Conservation (phyloP, 1,140 invertebrate species). For the Drosophila malerkotliana region DNA sequence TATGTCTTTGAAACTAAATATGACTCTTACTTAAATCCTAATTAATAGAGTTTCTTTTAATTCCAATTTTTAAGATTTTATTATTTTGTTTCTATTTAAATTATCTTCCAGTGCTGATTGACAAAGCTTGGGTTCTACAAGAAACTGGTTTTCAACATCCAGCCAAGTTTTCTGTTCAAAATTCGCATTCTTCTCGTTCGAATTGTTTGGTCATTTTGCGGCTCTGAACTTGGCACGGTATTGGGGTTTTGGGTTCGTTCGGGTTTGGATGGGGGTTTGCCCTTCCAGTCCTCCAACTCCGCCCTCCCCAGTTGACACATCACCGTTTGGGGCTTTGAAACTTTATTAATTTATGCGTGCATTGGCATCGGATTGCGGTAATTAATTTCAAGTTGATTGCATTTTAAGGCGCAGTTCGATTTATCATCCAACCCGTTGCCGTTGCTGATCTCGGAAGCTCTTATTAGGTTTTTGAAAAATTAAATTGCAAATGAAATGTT, state of each 20-base stretch:
- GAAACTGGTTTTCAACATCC: constrained; percentile 38
- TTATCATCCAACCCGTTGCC: not conserved
- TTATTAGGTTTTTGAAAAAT: not conserved
- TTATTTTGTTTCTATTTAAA: not conserved
- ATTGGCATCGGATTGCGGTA: constrained; percentile 53
- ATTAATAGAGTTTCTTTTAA: not conserved
- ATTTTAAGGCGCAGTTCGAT: constrained; percentile 30
- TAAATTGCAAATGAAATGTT: not conserved
- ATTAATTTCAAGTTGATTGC: constrained; percentile 65
- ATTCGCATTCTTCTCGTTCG: constrained; percentile 43
- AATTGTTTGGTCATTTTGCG: constrained; percentile 34
- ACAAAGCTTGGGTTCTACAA: constrained; percentile 23
- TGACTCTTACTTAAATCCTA: not conserved
- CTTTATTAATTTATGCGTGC: constrained; percentile 69
- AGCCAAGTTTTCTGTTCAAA: constrained; percentile 35
- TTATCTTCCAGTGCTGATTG: constrained; percentile 2
- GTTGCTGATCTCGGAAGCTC: not conserved
- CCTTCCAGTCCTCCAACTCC: constrained; percentile 9
- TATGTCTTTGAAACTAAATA: too few relatives aligned
- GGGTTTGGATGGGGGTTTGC: constrained; percentile 7
- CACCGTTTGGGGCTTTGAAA: not conserved
- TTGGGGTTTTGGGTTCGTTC: constrained; percentile 1
- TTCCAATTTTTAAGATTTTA: too few relatives aligned
- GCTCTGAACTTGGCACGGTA: constrained; percentile 40
- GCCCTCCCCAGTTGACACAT: too few relatives aligned